Evolutionary conservation across 1,140 invertebrate species (phyloP).

Genomic region (Drosophila guanche): DNA sequence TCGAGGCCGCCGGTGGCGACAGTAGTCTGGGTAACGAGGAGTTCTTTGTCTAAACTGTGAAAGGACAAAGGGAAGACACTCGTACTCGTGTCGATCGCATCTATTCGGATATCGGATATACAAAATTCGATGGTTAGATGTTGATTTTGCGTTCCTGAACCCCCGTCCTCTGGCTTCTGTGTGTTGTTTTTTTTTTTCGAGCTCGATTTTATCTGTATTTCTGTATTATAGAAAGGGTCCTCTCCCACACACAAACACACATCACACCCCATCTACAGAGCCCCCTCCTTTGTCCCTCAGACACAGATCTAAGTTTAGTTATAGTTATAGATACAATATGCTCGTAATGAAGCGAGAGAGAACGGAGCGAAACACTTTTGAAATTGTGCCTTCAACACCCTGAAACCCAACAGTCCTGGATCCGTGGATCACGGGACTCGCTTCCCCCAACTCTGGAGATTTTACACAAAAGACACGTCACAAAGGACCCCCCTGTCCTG

Average conservation of each 20-base stretch:
- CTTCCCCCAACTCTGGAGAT: conserved; percentile 8
- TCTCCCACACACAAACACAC: not conserved
- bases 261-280: not conserved
- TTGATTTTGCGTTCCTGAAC: too few relatives aligned
- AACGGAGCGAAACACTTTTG: conserved; percentile 60
- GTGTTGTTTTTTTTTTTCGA: too few relatives aligned
- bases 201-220: conserved; percentile 23
- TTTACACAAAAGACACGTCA: conserved; percentile 34
- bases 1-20: conserved; percentile 49
- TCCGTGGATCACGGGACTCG: conserved; percentile 34
- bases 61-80: not conserved
- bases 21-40: conserved; percentile 63
- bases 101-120: too few relatives aligned
- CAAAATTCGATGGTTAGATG: too few relatives aligned
- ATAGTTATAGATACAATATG: too few relatives aligned
- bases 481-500: conserved; percentile 7
- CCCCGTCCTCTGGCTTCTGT: too few relatives aligned
- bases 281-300: conserved; percentile 6
- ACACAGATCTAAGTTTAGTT: too few relatives aligned
- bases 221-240: conserved; percentile 40
- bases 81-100: too few relatives aligned
- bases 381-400: conserved; percentile 77
- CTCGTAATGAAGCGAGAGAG: not conserved
- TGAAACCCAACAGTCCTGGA: conserved; percentile 15
- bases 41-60: conserved; percentile 58